A percentile compares a stretch with the other conserved stretches of the same genome.
Evolutionary conservation across 2,888 invertebrate genomes (phyloP).

Genomic region (Hirudinaria manillensis): DNA sequence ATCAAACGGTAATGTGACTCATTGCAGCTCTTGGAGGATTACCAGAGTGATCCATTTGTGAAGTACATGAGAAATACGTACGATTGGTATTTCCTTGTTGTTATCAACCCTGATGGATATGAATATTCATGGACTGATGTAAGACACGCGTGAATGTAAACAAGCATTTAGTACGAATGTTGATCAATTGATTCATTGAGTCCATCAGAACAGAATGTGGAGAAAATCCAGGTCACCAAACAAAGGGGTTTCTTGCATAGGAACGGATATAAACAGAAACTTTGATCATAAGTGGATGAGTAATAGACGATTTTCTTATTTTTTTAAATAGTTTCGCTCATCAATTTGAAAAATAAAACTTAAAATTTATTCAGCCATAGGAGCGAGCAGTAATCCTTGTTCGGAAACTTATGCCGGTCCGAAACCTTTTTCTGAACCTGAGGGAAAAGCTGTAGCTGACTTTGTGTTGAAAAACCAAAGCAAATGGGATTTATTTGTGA

Average conservation of each 20-base stretch:
- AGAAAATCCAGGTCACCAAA: conserved; percentile 33
- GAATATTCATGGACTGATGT: conserved; percentile 39
- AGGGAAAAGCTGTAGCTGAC: conserved; percentile 36
- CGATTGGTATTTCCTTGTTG: conserved; percentile 62
- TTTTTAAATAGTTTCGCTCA: neutral
- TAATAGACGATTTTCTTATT: neutral
- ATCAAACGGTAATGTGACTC: neutral
- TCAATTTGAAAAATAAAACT: neutral
- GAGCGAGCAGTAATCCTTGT: conserved; percentile 39
- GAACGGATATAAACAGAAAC: conserved; percentile 40
- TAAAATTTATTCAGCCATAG: conserved; percentile 32
- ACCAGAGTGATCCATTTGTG: conserved; percentile 33
- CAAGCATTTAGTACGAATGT: neutral
- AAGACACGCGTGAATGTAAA: neutral
- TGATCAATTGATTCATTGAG: neutral
- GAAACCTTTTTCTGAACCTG: conserved; percentile 38
- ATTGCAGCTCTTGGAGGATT: conserved; percentile 29
- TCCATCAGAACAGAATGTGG: conserved; percentile 35
- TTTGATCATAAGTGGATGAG: conserved; percentile 34
- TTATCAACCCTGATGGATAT: conserved; percentile 47
- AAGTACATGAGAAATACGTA: conserved; percentile 59
- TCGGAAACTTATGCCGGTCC: conserved; percentile 39
- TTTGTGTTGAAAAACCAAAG: conserved; percentile 30
- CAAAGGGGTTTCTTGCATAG: conserved; percentile 31
- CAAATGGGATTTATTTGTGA: conserved; percentile 58